Conservation (phyloP, 92 coral and sea anemone genomes). For the Epizoanthus fatuus region DNA sequence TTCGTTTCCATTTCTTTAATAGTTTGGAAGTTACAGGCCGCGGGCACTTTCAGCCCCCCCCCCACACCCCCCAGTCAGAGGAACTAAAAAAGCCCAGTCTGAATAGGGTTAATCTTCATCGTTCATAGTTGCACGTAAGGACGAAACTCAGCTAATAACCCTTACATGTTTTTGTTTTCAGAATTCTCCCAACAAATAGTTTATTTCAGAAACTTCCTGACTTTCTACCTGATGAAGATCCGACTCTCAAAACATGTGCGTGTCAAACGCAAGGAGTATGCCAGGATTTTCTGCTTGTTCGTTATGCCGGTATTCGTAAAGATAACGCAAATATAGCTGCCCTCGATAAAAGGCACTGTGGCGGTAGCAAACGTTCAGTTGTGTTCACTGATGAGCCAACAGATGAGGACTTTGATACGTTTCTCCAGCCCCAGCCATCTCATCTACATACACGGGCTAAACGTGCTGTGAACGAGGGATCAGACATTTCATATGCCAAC, state of each 20-base stretch:
- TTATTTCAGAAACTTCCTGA: background rate
- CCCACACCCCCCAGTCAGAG: no score
- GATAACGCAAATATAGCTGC: background rate
- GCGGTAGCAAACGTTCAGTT: slow-evolving; percentile 8
- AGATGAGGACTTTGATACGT: background rate
- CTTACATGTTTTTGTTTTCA: background rate
- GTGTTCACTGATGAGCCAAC: slow-evolving; percentile 6
- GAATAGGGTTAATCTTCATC: no score
- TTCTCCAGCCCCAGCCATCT: background rate
- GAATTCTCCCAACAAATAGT: background rate
- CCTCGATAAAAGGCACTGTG: background rate
- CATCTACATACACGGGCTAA: background rate
- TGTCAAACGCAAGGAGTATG: background rate
- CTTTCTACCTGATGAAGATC: background rate
- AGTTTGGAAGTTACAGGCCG: no score
- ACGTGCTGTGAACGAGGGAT: slow-evolving; percentile 1
- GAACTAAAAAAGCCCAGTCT: no score
- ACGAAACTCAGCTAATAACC: background rate
- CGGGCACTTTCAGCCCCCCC: background rate
- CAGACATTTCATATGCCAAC: slow-evolving; percentile 17
- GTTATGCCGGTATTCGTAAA: background rate
- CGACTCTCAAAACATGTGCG: background rate
- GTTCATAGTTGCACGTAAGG: no score
- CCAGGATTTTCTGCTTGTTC: background rate
- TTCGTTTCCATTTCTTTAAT: no score